Base-by-base conservation (phyloP, 2,113 vertebrate genomes). In the mouse (Mus musculus) region DNA sequence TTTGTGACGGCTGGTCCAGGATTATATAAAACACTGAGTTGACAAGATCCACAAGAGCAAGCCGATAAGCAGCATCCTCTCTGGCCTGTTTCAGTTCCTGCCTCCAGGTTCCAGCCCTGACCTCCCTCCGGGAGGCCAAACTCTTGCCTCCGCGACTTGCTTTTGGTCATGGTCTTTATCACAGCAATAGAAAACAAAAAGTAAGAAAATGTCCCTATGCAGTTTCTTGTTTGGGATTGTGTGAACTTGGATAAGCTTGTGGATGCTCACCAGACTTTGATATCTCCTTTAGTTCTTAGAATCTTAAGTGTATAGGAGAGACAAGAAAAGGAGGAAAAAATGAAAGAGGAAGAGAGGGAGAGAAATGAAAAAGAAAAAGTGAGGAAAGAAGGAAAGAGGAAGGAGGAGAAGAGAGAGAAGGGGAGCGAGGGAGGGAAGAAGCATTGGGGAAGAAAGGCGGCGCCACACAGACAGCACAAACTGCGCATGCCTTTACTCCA, bases 311-410 rank as follows among this genome's bases (percentile, higher is more conserved):
- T 3, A 7, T 12, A 36, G 17, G 7, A 54, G 8, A 28, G 71
- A 59, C 28, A 10, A 52, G 5, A 12, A 8, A 3, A 20, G 22
- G 4, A 39, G 7, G 20, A 4, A 4, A 7, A 1, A 39, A 14
- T 13, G 59, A 12, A 16, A 7, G 2, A 36, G 11, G 36, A 16
- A 61, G 49, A 13, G n/a, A 65, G 7, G n/a, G 10, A 36, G 7
- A 6, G 13, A 63, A 7, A 39, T 2, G 4, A 36, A 20, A 13
- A 72, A 11, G 30, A 54, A 52, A 63, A 54, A 24, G 3, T 12
- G 36, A 36, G 56, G 42, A 14, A 9, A 52, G n/a, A 36, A 49
- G 30, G n/a, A 39, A 49, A 30, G 5, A n/a, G 22, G n/a, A 39
- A 49, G 39, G 5, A n/a, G 22, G n/a, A 73, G 13, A 10, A 52